Evolutionary conservation across 1,140 invertebrate genomes (phyloP), one percentile per base, ranked within the genome.

Genomic region (Drosophila sp.): DNA sequence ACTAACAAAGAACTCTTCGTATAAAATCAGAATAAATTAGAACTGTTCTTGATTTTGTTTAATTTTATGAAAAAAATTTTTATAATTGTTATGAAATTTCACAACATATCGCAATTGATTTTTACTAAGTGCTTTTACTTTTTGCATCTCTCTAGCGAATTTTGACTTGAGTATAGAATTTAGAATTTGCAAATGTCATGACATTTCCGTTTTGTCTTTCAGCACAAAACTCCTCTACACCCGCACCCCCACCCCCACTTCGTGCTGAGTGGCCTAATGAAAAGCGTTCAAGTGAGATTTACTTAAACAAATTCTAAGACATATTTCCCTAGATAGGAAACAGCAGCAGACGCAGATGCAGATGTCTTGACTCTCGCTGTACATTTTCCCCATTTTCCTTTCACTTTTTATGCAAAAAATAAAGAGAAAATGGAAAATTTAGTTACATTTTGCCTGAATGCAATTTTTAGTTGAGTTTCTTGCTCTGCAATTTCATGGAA

Each of bases 271-370:
- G 66, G 60, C 29, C 50, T 72, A 83, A 83, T 87, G 70, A 77
- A 87, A 73, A 77, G 65, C 56, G 62, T 80, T 83, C 72, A 77
- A 74, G 67, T 77, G 68, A 78, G 73, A 78, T 89, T 89, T 84
- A 77, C 68, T 89, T 87, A 81, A 82, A 56, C 32, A 89, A 80
- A 80, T 71, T 73, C 73, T 56, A 78, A 80, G 68, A 75, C 77
- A 77, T 67, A 72, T 78, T 87, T 89, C 67, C 83, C 70, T 25
- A 70, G 56, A 60, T 40, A 55, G 33, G 41, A 60, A 71, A 60
- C 38, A 47, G 64, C 47, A 60, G 30, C 30, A 33, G 27, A 41
- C 61, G 27, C 50, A 44, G 38, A 35, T 55, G 66, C 66, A 69
- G 50, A 47, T 70, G 61, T 70, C 68, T 70, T 55, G 66, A 29